Conservation (phyloP, 2,113 vertebrate genomes). For the Odocoileus virginianus region DNA sequence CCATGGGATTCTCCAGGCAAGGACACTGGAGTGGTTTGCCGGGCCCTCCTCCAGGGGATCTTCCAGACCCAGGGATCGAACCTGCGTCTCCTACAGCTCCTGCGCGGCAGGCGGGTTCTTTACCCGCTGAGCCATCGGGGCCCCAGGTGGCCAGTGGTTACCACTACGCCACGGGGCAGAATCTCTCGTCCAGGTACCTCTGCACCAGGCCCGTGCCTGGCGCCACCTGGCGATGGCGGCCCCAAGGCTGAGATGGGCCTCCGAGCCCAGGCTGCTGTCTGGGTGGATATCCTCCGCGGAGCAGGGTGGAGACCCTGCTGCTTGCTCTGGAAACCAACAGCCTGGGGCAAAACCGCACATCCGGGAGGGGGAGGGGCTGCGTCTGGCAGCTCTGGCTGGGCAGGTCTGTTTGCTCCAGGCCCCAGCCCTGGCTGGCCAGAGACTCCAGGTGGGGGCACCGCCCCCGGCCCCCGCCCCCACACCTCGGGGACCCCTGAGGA, state of each 20-base stretch:
- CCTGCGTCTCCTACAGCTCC: not conserved
- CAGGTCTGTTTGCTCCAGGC: not conserved
- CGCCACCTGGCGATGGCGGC: not conserved
- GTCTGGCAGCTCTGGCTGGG: not conserved
- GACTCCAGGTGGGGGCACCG: rapidly evolving
- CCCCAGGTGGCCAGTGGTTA: rapidly evolving
- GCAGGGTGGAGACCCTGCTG: not conserved
- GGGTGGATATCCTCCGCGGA: not conserved
- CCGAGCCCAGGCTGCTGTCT: not conserved
- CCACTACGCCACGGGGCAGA: too few species aligned
- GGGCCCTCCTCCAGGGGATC: not conserved
- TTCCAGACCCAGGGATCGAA: not conserved
- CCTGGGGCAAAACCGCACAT: not conserved
- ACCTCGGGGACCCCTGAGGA: rapidly evolving
- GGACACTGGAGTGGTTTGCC: not conserved
- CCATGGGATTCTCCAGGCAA: not conserved
- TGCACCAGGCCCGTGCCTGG: not conserved
- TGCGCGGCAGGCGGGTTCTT: not conserved
- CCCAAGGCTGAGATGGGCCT: not conserved
- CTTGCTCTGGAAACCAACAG: not conserved
- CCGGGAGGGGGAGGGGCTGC: not conserved
- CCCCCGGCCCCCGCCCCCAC: rapidly evolving
- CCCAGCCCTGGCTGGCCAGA: not conserved
- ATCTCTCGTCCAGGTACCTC: not conserved
- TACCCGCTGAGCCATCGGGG: not conserved